Percentiles rank a stretch among this genome's conserved stretches.
Conservation (phyloP, 2,113 vertebrate species). For the Barnardius zonarius region DNA sequence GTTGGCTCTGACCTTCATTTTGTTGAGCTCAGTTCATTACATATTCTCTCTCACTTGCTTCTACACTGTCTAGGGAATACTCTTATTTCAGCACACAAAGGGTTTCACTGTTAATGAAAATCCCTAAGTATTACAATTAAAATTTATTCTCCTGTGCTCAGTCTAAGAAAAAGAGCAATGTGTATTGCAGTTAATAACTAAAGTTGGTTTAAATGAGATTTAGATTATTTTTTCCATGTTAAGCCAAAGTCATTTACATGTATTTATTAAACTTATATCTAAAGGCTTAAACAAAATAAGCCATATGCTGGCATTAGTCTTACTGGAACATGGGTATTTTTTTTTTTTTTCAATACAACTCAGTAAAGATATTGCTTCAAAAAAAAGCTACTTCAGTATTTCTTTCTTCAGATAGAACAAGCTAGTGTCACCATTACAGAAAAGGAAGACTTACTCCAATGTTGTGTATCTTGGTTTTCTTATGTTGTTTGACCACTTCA, state of each 20-base stretch:
- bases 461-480: background rate
- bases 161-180: background rate
- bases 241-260: background rate
- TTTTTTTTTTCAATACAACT: background rate
- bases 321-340: background rate
- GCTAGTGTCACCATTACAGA: background rate
- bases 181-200: background rate
- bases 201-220: no score
- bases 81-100: background rate
- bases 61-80: constrained; percentile 15
- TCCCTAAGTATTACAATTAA: constrained; percentile 35
- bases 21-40: constrained; percentile 37
- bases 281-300: constrained; percentile 9
- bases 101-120: constrained; percentile 43
- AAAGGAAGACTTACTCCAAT: background rate
- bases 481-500: background rate
- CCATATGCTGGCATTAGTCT: background rate
- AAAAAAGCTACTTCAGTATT: background rate
- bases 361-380: background rate
- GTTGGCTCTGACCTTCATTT: constrained; percentile 46
- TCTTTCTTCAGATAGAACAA: background rate
- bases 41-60: constrained; percentile 11
- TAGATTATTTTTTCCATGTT: background rate
- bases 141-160: constrained; percentile 23
- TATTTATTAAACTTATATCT: background rate